Evolutionary conservation across 2,888 invertebrate species (phyloP).

Genomic region (Chloromyia formosa): DNA sequence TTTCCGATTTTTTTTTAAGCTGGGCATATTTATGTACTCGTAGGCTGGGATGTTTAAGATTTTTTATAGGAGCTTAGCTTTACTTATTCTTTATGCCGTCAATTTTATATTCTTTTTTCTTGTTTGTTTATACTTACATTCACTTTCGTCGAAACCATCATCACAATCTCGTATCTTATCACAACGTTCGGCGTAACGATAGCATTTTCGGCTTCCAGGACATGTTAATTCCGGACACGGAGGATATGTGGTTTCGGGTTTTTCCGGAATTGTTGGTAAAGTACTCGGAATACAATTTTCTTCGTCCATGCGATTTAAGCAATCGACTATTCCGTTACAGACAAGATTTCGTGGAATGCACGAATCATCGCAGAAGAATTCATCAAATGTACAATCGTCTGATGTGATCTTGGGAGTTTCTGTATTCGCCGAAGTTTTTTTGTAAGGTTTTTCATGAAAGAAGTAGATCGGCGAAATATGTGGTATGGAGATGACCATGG

Average conservation of each 20-base stretch:
- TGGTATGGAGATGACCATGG: too few relatives aligned
- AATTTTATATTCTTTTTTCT: too few relatives aligned
- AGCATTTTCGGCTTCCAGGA: slow-evolving; percentile 65
- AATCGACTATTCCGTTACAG: slow-evolving; percentile 72
- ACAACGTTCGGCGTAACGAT: slow-evolving; percentile 65
- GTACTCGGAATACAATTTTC: slow-evolving; percentile 53
- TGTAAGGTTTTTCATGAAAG: too few relatives aligned
- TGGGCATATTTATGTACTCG: too few relatives aligned
- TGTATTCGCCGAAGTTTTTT: background rate
- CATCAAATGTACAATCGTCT: slow-evolving; percentile 59
- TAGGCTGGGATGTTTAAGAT: too few relatives aligned
- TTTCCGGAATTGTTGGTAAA: slow-evolving; percentile 22
- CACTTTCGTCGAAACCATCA: slow-evolving; percentile 69
- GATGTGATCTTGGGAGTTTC: slow-evolving; percentile 47
- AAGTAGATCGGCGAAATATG: too few relatives aligned
- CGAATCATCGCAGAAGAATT: slow-evolving; percentile 69
- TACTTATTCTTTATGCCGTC: too few relatives aligned
- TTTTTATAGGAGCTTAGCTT: too few relatives aligned
- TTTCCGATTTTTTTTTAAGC: too few relatives aligned
- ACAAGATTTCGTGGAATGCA: slow-evolving; percentile 70
- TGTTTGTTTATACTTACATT: slow-evolving; percentile 64
- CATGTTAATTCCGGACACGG: slow-evolving; percentile 67
- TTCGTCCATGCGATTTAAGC: slow-evolving; percentile 73
- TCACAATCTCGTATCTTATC: slow-evolving; percentile 68
- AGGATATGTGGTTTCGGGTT: slow-evolving; percentile 51